These are phyloP conservation scores for Dinomys branickii DNA, from an alignment of 2,113 vertebrate species.

Conservation along the genomic window DNA sequence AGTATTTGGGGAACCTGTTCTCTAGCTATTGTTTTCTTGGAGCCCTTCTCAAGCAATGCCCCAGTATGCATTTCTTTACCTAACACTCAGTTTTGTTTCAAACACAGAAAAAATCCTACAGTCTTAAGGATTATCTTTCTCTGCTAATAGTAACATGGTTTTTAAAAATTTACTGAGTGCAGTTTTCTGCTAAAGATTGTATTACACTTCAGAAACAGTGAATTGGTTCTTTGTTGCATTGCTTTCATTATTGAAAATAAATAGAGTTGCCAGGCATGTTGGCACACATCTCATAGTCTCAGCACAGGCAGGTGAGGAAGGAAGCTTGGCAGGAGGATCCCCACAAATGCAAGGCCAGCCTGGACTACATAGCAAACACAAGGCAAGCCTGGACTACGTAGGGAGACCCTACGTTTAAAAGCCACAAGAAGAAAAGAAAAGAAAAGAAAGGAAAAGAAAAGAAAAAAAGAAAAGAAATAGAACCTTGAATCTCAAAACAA, in stretches of 20 bases:
- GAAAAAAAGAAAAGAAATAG: no score
- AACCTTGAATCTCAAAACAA: not conserved
- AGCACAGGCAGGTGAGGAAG: no score
- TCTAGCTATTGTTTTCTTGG: not conserved
- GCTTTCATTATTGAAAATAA: constrained; percentile 75
- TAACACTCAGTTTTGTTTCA: constrained; percentile 28
- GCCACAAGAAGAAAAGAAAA: no score
- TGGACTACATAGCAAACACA: no score
- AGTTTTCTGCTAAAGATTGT: constrained; percentile 52
- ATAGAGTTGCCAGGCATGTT: not conserved
- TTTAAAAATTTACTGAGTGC: constrained; percentile 32
- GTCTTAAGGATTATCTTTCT: constrained; percentile 18
- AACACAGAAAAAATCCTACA: not conserved
- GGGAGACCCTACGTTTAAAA: no score
- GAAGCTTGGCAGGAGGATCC: no score
- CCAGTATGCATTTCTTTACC: not conserved
- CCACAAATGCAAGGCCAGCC: no score
- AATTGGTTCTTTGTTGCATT: constrained; percentile 62
- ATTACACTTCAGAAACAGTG: constrained; percentile 29
- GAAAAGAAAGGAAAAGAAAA: no score
- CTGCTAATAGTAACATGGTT: constrained; percentile 22
- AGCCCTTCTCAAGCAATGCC: not conserved
- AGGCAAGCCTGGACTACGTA: no score
- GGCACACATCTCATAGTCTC: no score
- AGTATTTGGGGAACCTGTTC: not conserved